Evolutionary conservation across 1,140 invertebrate genomes (phyloP), one percentile per base, ranked within the genome.

Genomic region (Chelonus insularis): DNA sequence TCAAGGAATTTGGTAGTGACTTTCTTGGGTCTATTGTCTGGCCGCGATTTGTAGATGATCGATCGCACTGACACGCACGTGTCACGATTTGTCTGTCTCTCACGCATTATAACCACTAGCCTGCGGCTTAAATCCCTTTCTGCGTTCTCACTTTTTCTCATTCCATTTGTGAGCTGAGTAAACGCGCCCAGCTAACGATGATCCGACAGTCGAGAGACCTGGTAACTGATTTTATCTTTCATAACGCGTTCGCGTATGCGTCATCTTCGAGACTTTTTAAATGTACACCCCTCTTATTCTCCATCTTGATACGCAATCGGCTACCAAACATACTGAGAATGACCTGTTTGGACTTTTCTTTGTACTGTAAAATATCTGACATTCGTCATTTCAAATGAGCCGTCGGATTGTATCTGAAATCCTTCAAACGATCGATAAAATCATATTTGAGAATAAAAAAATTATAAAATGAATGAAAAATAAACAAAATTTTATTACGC

Each of bases 201-300:
- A 69, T 67, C 59, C 62, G 68, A 69, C 65, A 64, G 59, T 50
- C 47, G 14, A 36, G 20, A 32, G 16, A 20, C 21, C 48, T 11
- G 9, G 3, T 21, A 36, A 32, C 57, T 51, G 54, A 64, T 67
- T 23, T 54, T 63, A 63, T 67, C 62, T 56, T 37, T 39, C 48
- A 47, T 63, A 63, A 66, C 55, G 69, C 70, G 68, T 64, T 67
- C 45, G 37, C 47, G 62, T 67, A 58, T 60, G 64, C 25, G 21
- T 56, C 47, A 16, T 47, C 50, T 47, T 41, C 34, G 25, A 54
- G 36, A 20, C 39, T 50, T 12, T 51, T 43, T 36, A 20, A 51
- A 23, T 25, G 34, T 41, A 36, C 43, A 21, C 39, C 48, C 25
- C 41, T 9, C 16, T 56, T 54, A 60, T 57, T 57, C 32, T 60